Base-by-base conservation (phyloP, 2,797 vertebrate species). In the Anableps anableps region DNA sequence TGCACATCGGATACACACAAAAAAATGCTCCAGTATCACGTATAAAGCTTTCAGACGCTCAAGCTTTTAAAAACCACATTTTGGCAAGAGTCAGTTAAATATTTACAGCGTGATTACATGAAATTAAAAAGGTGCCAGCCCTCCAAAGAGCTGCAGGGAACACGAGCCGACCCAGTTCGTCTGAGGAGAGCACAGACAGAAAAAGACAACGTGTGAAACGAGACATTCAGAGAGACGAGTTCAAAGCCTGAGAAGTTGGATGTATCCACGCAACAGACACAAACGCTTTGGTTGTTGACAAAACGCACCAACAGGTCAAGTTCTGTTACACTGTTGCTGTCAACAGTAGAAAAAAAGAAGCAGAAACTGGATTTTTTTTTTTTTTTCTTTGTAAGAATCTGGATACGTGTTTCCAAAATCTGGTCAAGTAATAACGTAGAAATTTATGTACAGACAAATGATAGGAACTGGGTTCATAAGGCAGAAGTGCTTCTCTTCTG, bases 231-330 rank as follows among this genome's bases (percentile, higher is more conserved):
- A 92, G 83, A 82, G 84, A 86, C 72, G 86, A 76, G 48, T 82
- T 31, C 36, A 86, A 83, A 91, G 92, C 94, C 93, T 95, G 94
- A 95, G 94, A 94, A 90, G 93, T 86, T 70, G 21, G 81, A 89
- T 85, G 68, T n/a, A 83, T 83, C 75, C 79, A 86, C 70, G 34
- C 55, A 81, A 83, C 55, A 88, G 76, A 84, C 29, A 66, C 83
- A 83, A 81, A 90, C 88, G 93, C 93, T 96, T 96, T 96, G 95
- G 95, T 95, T 88, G 90, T 82, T 74, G 83, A 93, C 89, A 92
- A 89, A 89, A 90, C 82, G 79, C 75, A 93, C 86, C 81, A 77
- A 88, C 74, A 88, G 72, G 58, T 95, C 82, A 86, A 84, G 92
- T 91, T 88, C 81, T 77, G 81, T 83, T 83, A 83, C 76, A 41